A percentile compares a stretch with the other conserved stretches of the same genome.
Conservation (phyloP, 2,888 invertebrate species). For the Harpalus rubripes region DNA sequence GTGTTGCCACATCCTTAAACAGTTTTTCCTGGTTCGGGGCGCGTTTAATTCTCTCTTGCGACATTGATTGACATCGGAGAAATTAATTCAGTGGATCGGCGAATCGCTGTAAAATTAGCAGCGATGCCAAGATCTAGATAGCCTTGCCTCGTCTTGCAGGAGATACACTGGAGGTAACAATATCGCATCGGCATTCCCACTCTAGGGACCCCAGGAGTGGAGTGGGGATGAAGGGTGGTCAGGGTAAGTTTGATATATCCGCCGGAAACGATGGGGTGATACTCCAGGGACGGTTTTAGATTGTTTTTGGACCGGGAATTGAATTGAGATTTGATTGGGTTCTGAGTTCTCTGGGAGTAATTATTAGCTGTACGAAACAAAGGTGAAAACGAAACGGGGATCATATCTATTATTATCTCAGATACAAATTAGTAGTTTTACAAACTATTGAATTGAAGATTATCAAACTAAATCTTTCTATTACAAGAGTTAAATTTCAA, state of each 20-base stretch:
- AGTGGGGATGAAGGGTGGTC: conserved; percentile 13
- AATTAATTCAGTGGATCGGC: conserved; percentile 65
- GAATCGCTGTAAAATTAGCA: conserved; percentile 65
- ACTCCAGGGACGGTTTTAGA: conserved; percentile 49
- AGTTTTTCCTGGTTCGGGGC: background rate
- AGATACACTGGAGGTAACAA: conserved; percentile 57
- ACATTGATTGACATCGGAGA: conserved; percentile 63
- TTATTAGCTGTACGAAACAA: background rate
- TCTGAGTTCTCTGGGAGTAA: conserved; percentile 5
- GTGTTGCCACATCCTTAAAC: conserved; percentile 6
- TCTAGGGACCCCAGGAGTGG: conserved; percentile 5
- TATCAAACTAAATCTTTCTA: too few relatives aligned
- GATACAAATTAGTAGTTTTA: background rate
- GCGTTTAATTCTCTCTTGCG: conserved; percentile 32
- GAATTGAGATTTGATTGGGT: conserved; percentile 22
- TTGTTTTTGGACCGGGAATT: conserved; percentile 37
- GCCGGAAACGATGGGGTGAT: conserved; percentile 40
- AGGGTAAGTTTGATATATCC: conserved; percentile 54
- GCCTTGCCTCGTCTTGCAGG: background rate
- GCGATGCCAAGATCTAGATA: conserved; percentile 52
- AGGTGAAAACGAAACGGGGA: background rate
- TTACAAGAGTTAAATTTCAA: too few relatives aligned
- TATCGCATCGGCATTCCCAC: conserved; percentile 42
- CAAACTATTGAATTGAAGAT: too few relatives aligned
- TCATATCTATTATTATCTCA: background rate